phyloP scores from a whole-genome alignment of 2,888 invertebrate species.

The Petrolisthes manimaculis region DNA sequence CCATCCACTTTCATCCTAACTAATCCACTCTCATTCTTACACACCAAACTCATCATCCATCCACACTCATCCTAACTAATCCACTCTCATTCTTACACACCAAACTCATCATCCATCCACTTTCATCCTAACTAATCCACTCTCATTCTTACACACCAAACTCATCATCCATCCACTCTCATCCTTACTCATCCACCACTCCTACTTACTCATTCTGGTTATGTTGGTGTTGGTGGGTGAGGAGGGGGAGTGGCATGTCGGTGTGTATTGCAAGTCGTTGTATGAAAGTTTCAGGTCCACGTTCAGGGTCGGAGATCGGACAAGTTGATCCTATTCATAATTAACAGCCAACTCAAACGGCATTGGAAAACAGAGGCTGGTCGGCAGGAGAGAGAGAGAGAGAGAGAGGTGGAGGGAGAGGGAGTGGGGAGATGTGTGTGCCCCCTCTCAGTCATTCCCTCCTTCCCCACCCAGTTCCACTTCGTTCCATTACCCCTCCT shows the following conservation, averaged over 20 bases:
- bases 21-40: not conserved
- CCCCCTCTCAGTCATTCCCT: not conserved
- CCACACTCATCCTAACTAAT: not conserved
- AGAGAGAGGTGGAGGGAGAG: not conserved
- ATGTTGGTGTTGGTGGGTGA: not conserved
- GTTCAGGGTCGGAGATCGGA: slow-evolving; percentile 47
- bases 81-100: not conserved
- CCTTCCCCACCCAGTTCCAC: not conserved
- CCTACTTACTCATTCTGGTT: not conserved
- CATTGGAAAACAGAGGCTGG: slow-evolving; percentile 40
- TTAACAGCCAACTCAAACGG: slow-evolving; percentile 51
- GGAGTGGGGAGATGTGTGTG: not conserved
- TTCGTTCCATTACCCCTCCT: not conserved
- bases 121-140: too few relatives aligned
- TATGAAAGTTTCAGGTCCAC: slow-evolving; percentile 52
- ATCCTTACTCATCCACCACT: not conserved
- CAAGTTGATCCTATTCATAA: slow-evolving; percentile 54
- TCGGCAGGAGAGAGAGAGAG: slow-evolving; percentile 16
- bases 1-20: not conserved
- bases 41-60: not conserved
- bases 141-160: too few relatives aligned
- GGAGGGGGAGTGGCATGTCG: slow-evolving; percentile 44
- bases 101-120: not conserved
- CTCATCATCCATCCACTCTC: not conserved
- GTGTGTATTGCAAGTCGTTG: slow-evolving; percentile 55